Evolutionary conservation across 2,888 invertebrate genomes (phyloP), one percentile per base, ranked within the genome.

Genomic region (Dynastes maya): DNA sequence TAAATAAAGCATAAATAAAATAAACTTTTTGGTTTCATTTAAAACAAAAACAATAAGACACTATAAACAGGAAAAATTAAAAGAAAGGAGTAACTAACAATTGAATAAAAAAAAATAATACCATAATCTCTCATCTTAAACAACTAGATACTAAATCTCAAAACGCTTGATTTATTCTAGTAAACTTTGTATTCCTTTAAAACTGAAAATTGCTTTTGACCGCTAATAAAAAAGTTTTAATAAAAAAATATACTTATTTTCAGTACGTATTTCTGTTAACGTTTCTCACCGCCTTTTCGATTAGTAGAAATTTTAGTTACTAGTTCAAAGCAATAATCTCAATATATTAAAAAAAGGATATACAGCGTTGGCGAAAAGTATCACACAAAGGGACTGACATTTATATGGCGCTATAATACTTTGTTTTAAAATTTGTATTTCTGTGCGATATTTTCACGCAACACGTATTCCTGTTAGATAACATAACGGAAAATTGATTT

Each of bases 1-100:
- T 81, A 83, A 83, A 81, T 83, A 83, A 84, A 83, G 83, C 84
- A 84, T 83, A 85, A 84, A 84, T 84, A 84, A 82, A 80, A 81
- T 79, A 82, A 84, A 82, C 83, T 84, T 84, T 85, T 85, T 85
- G 84, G 84, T 83, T 84, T 82, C 79, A 82, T 83, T 71, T 71
- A 63, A 71, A 76, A 76, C 68, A 86, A 76, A 74, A 74, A 74
- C 72, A 74, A 74, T 61, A 68, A 68, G 68, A 51, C 55, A 71
- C 16, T 74, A 61, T 74, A 74, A 74, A 61, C 61, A 74, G 45
- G 49, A 74, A 61, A 49, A 13, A 29, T 22, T 27, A 68, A 51
- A 72, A 45, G 61, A 61, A 27, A 40, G 27, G 45, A 45, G 29
- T 58, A 45, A 74, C 72, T 63, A 8, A 51, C 11, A 51, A 68